Evolutionary conservation across 2,797 vertebrate genomes (phyloP).

Genomic region (Ctenopoma multispine): DNA sequence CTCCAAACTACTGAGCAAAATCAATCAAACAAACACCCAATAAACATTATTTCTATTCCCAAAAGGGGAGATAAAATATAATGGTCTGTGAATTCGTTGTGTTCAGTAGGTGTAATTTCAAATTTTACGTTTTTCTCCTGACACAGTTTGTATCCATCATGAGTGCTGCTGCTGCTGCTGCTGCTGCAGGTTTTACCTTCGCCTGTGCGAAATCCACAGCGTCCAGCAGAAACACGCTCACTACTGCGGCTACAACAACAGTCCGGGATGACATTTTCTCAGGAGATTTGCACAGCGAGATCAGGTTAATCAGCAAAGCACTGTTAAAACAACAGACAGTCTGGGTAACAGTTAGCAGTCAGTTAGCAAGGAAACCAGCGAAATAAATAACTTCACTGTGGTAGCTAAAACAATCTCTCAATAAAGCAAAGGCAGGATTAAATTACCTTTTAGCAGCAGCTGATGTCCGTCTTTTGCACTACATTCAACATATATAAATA

Average conservation of each 20-base stretch:
- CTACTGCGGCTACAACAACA: conserved; percentile 6
- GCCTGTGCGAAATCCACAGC: conserved; percentile 53
- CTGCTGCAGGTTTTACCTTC: conserved; percentile 66
- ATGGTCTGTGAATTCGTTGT: no score
- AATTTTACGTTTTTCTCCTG: neutral
- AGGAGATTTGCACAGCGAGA: neutral
- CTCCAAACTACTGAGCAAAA: no score
- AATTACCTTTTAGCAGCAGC: conserved; percentile 9
- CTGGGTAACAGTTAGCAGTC: neutral
- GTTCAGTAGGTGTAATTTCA: no score
- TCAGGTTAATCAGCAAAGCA: conserved; percentile 11
- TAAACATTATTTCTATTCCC: no score
- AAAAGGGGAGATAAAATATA: no score
- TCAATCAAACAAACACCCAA: no score
- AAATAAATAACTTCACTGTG: neutral
- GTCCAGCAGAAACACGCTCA: conserved; percentile 64
- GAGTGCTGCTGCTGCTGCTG: neutral
- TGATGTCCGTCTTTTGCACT: neutral
- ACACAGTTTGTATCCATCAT: neutral
- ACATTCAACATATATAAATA: conserved; percentile 13
- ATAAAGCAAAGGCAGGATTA: neutral
- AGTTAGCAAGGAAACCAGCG: neutral
- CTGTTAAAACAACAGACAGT: conserved; percentile 27
- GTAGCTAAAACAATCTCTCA: neutral
- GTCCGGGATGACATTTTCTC: conserved; percentile 60